Evolutionary conservation across 2,888 invertebrate species (phyloP).

Genomic region (Merodon equestris): DNA sequence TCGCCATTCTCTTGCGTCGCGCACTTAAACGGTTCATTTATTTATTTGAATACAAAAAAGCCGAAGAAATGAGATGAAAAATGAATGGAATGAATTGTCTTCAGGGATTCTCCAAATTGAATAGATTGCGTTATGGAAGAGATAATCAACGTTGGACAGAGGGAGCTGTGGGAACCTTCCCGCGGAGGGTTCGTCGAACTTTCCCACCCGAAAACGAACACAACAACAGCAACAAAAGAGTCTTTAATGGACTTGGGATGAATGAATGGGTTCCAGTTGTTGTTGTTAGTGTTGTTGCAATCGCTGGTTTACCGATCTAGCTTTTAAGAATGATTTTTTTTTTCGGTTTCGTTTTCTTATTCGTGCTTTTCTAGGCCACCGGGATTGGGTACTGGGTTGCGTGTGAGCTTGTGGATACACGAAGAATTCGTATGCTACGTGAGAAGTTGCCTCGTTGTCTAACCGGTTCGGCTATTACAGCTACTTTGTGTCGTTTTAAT

Average conservation of each 20-base stretch:
- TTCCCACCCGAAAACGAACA: conserved; percentile 13
- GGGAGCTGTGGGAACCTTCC: too few relatives aligned
- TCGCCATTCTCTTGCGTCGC: conserved; percentile 61
- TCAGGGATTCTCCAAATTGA: conserved; percentile 41
- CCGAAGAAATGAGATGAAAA: conserved; percentile 33
- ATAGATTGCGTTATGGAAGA: conserved; percentile 57
- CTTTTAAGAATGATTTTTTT: conserved; percentile 12
- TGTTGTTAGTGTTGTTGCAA: conserved; percentile 25
- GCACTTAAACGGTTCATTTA: conserved; percentile 64
- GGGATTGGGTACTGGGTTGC: conserved; percentile 23
- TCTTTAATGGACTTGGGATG: conserved; percentile 48
- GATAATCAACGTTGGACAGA: conserved; percentile 34
- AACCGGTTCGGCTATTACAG: conserved; percentile 48
- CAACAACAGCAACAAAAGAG: conserved; percentile 34
- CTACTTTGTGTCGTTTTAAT: conserved; percentile 19
- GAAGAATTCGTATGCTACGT: too few relatives aligned
- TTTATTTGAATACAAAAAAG: conserved; percentile 54
- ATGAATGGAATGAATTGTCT: conserved; percentile 42
- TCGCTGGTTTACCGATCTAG: conserved; percentile 7
- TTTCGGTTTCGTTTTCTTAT: background rate
- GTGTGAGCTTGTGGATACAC: conserved; percentile 7
- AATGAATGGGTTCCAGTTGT: conserved; percentile 17
- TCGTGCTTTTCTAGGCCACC: background rate
- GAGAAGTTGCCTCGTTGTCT: conserved; percentile 2
- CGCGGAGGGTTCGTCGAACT: conserved; percentile 33